phyloP scores from a whole-genome alignment of 1,140 invertebrate genomes.

The Polypedilum pembai region DNA sequence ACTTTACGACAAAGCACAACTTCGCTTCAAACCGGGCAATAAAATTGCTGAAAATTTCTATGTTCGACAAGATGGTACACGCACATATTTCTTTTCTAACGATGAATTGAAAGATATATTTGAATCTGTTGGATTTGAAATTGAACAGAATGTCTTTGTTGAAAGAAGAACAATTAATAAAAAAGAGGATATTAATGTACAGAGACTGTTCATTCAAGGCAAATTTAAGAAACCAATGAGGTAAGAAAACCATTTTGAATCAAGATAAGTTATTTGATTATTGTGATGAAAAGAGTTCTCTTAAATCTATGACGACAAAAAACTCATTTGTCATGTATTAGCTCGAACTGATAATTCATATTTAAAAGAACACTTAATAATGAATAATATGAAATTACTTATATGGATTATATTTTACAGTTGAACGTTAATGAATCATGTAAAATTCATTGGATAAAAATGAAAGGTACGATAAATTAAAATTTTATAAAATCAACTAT shows the following conservation, averaged over 20 bases:
- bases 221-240: conserved; percentile 60
- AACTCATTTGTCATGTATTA: neutral
- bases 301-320: neutral
- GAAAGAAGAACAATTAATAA: conserved; percentile 80
- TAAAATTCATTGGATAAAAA: too few species aligned
- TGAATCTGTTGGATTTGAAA: conserved; percentile 58
- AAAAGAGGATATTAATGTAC: conserved; percentile 85
- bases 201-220: conserved; percentile 84
- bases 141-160: conserved; percentile 63
- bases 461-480: too few species aligned
- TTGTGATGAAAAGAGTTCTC: neutral
- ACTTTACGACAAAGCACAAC: conserved; percentile 94
- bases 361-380: neutral
- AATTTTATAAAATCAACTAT: too few species aligned
- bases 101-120: conserved; percentile 60
- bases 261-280: neutral
- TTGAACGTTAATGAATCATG: too few species aligned
- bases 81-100: conserved; percentile 73
- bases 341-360: neutral
- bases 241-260: neutral
- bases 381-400: too few species aligned
- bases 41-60: conserved; percentile 95
- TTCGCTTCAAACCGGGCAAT: conserved; percentile 85
- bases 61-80: conserved; percentile 93
- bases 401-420: too few species aligned